phyloP scores from a whole-genome alignment of 2,113 vertebrate species.

The Martes martes region DNA sequence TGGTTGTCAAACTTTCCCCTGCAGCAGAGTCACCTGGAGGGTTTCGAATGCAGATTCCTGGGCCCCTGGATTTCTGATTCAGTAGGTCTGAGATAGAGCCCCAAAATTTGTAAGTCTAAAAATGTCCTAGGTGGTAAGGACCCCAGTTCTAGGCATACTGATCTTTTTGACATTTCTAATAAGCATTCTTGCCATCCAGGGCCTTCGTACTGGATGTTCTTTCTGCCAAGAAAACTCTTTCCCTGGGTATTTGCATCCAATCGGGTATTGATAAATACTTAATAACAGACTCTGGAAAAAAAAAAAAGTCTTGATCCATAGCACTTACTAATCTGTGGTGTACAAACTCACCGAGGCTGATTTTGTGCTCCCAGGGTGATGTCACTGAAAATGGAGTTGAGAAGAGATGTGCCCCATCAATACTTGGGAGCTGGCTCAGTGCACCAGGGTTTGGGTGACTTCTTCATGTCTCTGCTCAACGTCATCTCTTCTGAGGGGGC shows the following conservation, averaged over 20 bases:
- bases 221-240: neutral
- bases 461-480: neutral
- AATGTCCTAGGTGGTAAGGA: neutral
- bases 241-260: neutral
- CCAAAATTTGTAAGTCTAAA: neutral
- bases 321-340: neutral
- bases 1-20: neutral
- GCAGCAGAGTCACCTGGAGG: neutral
- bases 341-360: neutral
- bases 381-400: neutral
- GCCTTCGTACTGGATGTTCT: neutral
- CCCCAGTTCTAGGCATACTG: neutral
- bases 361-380: neutral
- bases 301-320: neutral
- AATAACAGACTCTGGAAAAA: neutral
- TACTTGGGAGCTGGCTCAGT: neutral
- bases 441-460: neutral
- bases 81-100: neutral
- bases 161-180: neutral
- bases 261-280: neutral
- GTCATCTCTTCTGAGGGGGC: neutral
- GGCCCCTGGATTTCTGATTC: neutral
- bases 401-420: neutral
- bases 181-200: neutral
- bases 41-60: neutral